Base-by-base conservation (phyloP, 2,888 invertebrate species). In the Thera obeliscata region DNA sequence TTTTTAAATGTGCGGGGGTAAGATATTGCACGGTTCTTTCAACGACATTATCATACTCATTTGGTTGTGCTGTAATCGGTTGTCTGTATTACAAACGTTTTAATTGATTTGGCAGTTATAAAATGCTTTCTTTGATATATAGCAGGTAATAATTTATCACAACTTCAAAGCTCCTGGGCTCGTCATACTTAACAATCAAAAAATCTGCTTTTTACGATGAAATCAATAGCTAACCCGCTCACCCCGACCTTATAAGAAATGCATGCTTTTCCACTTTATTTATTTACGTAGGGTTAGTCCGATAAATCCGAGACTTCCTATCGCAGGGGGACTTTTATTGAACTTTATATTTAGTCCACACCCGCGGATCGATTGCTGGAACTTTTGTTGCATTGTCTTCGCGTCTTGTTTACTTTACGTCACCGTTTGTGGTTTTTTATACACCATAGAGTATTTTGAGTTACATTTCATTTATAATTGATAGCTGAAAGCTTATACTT, bases 271-370 rank as follows among this genome's bases (percentile, higher is more conserved):
- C 81, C 85, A 86, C 81, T 90, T 93, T 93, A 93, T 92, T 93
- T 93, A 93, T 93, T 93, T 91, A 93, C 87, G 90, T 88, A 90
- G 92, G 91, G 91, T 90, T 89, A 90, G 88, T 80, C 81, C 93
- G 91, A 92, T 92, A 92, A 93, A 93, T 93, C 93, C 89, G 86
- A 83, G 90, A 85, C 87, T 89, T 85, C 80, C 84, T 85, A 87
- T 89, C 83, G 84, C 78, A 79, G 87, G 90, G 82, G 91, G 89
- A 91, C 87, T 90, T 93, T 91, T 91, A 92, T 93, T 90, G 91
- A 87, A 91, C 89, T 89, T 89, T 91, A 91, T 90, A 91, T 92
- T 91, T 87, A 86, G 88, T 88, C 85, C 84, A 86, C 88, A 87
- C 87, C 88, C 73, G 72, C 76, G 83, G 89, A 92, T 92, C 93